Percentiles rank a stretch among this genome's conserved stretches.
phyloP scores from a whole-genome alignment of 2,113 vertebrate species.

The Petromus typicus region DNA sequence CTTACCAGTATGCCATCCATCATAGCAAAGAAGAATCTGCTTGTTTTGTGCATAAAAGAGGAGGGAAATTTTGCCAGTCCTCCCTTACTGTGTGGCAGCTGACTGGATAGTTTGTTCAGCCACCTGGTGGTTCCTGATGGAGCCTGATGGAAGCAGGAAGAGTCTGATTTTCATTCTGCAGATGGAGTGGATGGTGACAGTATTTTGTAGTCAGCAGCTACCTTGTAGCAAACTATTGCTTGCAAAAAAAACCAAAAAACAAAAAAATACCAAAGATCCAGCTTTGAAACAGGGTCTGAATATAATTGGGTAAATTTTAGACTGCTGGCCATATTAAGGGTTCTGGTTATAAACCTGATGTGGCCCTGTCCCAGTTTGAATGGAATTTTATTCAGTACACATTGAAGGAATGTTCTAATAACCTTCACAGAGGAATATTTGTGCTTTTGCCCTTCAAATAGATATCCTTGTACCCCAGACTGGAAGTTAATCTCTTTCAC shows the following conservation, averaged over 20 bases:
- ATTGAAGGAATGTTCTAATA: conserved; percentile 31
- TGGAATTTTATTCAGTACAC: conserved; percentile 41
- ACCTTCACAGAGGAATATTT: conserved; percentile 57
- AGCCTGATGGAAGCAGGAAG: conserved; percentile 38
- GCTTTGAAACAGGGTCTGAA: conserved; percentile 47
- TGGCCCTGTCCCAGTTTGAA: neutral
- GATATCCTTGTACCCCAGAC: neutral
- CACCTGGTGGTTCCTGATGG: neutral
- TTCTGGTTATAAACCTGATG: conserved; percentile 14
- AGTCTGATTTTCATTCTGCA: conserved; percentile 61
- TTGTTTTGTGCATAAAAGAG: conserved; percentile 58
- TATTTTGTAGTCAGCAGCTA: conserved; percentile 62
- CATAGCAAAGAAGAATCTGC: neutral
- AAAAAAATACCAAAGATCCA: neutral
- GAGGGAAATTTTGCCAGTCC: conserved; percentile 15
- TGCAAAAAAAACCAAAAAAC: neutral
- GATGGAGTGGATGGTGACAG: conserved; percentile 22
- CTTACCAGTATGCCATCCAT: neutral
- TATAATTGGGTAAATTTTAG: conserved; percentile 49
- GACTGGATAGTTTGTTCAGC: conserved; percentile 41
- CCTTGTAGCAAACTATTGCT: conserved; percentile 54
- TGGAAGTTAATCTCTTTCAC: conserved; percentile 46
- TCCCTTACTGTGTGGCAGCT: neutral
- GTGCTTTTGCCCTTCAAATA: conserved; percentile 61
- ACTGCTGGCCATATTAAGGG: conserved; percentile 4